Evolutionary conservation across 2,888 invertebrate genomes (phyloP).

Genomic region (Nemurella pictetii): DNA sequence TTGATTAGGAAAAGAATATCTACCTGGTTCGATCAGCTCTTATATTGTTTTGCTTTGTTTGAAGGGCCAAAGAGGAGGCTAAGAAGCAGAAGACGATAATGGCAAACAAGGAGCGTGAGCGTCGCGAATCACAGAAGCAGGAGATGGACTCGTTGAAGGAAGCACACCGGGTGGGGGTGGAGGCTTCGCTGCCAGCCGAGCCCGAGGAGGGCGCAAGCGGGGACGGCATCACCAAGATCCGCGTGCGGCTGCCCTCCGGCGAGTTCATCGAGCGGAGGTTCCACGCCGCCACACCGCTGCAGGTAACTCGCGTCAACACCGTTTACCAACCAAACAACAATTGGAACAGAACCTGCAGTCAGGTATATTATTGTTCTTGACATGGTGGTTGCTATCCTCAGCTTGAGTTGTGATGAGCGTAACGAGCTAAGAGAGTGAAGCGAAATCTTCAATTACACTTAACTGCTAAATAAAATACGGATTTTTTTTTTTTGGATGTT

Average conservation of each 20-base stretch:
- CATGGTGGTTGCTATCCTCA: too few species aligned
- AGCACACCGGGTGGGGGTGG: slow-evolving; percentile 62
- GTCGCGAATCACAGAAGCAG: slow-evolving; percentile 62
- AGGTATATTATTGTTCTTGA: too few species aligned
- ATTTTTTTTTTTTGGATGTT: too few species aligned
- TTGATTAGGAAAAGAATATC: too few species aligned
- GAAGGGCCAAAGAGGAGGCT: slow-evolving; percentile 84
- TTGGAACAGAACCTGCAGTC: too few species aligned
- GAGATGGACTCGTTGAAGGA: slow-evolving; percentile 43
- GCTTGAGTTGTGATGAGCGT: too few species aligned
- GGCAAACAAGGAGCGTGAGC: slow-evolving; percentile 70
- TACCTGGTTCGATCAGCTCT: too few species aligned
- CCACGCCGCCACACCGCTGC: slow-evolving; percentile 59
- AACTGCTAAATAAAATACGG: too few species aligned
- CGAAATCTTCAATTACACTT: too few species aligned
- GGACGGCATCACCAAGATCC: slow-evolving; percentile 69
- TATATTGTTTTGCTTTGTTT: too few species aligned
- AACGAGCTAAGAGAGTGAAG: too few species aligned
- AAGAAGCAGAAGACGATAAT: slow-evolving; percentile 75
- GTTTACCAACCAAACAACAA: background rate
- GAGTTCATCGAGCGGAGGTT: slow-evolving; percentile 79
- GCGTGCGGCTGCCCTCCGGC: slow-evolving; percentile 81
- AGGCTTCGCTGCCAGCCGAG: slow-evolving; percentile 72
- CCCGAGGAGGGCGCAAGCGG: slow-evolving; percentile 60
- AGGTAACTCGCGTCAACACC: slow-evolving; percentile 50